These are phyloP conservation scores for Rhyacophila brunnea DNA, from an alignment of 1,140 invertebrate genomes.

Conservation along the genomic window DNA sequence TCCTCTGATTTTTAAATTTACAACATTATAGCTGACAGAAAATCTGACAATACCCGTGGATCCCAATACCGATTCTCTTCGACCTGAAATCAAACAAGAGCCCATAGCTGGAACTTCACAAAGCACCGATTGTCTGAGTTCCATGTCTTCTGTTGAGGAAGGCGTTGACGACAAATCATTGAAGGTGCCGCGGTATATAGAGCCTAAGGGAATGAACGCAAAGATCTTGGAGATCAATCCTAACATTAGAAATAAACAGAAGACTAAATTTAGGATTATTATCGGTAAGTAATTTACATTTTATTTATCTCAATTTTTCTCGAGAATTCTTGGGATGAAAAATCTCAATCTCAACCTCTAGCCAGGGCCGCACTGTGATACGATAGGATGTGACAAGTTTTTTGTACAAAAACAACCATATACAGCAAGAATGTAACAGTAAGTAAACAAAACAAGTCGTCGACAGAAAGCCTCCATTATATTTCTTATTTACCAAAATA, in stretches of 20 bases:
- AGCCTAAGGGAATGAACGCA: conserved; percentile 38
- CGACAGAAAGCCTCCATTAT: no score
- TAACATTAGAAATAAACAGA: conserved; percentile 46
- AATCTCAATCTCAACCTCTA: no score
- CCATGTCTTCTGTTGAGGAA: conserved; percentile 4
- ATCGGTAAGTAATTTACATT: conserved; percentile 42
- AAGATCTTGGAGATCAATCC: conserved; percentile 46
- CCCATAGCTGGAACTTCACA: background rate
- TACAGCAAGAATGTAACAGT: no score
- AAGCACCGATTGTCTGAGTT: background rate
- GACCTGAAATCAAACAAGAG: conserved; percentile 13
- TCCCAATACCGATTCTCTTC: conserved; percentile 7
- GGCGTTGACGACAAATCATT: conserved; percentile 33
- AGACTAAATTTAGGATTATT: conserved; percentile 48
- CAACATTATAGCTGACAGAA: background rate
- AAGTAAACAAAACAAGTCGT: no score
- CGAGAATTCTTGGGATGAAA: no score
- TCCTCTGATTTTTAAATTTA: no score
- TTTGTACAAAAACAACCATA: no score
- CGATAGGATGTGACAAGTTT: no score
- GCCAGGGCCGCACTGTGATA: no score
- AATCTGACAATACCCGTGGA: conserved; percentile 22
- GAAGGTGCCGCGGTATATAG: conserved; percentile 44
- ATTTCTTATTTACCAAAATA: no score
- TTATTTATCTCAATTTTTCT: no score